phyloP scores from a whole-genome alignment of 2,113 vertebrate species.

The Anolis carolinensis region DNA sequence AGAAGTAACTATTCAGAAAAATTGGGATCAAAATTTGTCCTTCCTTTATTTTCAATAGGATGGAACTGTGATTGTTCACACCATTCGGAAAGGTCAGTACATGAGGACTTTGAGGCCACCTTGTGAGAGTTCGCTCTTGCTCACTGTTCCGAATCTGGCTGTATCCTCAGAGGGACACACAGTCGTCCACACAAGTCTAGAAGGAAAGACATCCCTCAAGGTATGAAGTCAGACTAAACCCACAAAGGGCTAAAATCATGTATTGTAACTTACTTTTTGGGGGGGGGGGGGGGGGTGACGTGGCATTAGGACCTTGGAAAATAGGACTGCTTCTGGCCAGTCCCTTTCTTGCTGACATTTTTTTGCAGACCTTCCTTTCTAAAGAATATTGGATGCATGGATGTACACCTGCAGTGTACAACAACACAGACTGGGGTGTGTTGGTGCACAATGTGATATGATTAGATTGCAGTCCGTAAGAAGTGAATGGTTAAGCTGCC shows the following conservation, averaged over 20 bases:
- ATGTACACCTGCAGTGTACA: background rate
- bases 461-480: background rate
- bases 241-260: background rate
- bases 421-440: background rate
- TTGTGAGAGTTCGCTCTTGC: conserved; percentile 87
- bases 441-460: background rate
- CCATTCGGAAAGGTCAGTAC: conserved; percentile 89
- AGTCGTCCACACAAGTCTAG: conserved; percentile 88
- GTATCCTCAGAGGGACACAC: conserved; percentile 94
- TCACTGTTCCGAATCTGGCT: conserved; percentile 87
- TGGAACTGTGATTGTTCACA: conserved; percentile 91
- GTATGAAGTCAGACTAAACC: conserved; percentile 65
- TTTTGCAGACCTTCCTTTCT: background rate
- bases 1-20: background rate
- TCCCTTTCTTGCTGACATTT: too few relatives aligned
- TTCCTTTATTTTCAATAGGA: conserved; percentile 75
- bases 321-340: background rate
- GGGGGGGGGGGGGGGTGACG: too few relatives aligned
- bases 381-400: background rate
- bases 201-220: conserved; percentile 92
- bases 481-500: background rate
- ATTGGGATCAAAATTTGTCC: background rate
- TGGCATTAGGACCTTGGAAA: background rate
- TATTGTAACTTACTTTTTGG: background rate
- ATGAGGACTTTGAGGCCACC: conserved; percentile 90